Base-by-base conservation (phyloP, 2,113 vertebrate genomes). In the Pluvianellus socialis region DNA sequence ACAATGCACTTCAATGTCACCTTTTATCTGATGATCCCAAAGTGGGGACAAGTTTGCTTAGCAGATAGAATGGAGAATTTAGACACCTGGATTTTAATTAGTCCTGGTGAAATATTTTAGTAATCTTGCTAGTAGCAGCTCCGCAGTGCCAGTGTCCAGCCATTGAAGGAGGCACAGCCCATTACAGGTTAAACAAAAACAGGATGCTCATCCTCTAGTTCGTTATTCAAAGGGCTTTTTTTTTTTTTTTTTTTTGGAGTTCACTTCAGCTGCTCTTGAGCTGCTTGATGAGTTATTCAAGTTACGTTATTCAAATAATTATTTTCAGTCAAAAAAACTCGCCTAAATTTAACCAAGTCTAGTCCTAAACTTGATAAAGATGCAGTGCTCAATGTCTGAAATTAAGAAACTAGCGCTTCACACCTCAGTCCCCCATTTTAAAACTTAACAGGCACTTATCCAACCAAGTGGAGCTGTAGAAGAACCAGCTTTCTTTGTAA, bases 1-100 rank as follows among this genome's bases (percentile, higher is more conserved):
- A 95, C 42, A 88, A 86, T 71, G 59, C 84, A 79, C 42, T 96
- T 97, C 93, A 97, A 96, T 95, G 96, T 97, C 94, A 97, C 97
- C 96, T 97, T 92, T 96, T 89, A 79, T 95, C 74, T 82, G 88
- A 95, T 38, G 77, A 94, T 96, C 70, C 87, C 87, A 86, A 88
- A 90, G 93, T 88, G 66, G 38, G 87, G 80, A 93, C 81, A 90
- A 65, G 76, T 94, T 94, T 96, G 52, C 65, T 89, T 91, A 77
- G 88, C 30, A 88, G 77, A 44, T 32, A 35, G 42, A 83, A 62
- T 2, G 22, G 67, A 94, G 88, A 95, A 82, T 94, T 75, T 74
- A 68, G 59, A 83, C 67, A 63, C 62, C 21, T 49, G 38, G 66
- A 66, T 86, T 96, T 95, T 95, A 96, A 83, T 97, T 76, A 97